Conservation (phyloP, 35 echinoderm and acorn worm species). For the Holothuria glaberrima region DNA sequence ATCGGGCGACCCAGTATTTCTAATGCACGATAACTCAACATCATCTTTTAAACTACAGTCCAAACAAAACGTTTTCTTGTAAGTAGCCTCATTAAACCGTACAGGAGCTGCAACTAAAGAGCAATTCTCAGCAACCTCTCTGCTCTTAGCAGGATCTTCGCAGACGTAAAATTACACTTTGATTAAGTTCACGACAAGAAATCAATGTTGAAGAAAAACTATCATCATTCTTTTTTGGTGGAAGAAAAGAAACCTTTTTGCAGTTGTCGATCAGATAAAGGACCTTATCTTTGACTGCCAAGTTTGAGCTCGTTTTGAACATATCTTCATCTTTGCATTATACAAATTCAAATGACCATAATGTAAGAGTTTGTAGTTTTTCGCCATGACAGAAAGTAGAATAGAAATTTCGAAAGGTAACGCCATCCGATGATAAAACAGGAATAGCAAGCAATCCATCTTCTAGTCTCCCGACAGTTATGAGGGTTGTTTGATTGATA, state of each 20-base stretch:
- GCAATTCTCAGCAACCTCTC: too few species aligned
- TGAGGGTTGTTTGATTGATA: background rate
- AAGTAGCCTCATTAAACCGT: too few species aligned
- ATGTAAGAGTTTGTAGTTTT: background rate
- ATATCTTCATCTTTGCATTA: background rate
- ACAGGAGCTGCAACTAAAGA: too few species aligned
- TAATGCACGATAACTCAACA: too few species aligned
- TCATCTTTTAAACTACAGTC: too few species aligned
- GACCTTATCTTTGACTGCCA: background rate
- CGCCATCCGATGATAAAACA: background rate
- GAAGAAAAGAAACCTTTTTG: background rate
- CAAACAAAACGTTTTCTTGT: too few species aligned
- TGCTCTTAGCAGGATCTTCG: background rate
- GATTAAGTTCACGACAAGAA: constrained; percentile 4
- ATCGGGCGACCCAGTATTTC: background rate
- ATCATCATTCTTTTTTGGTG: background rate
- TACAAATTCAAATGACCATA: background rate
- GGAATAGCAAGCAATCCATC: constrained; percentile 1
- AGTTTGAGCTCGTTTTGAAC: background rate
- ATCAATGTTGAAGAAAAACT: background rate
- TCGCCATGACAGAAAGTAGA: constrained; percentile 27
- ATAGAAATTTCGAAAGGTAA: constrained; percentile 43
- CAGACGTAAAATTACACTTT: background rate
- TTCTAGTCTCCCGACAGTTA: constrained; percentile 20
- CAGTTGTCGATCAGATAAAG: constrained; percentile 1